Conservation (phyloP, 2,113 vertebrate species). For the Bambusicola thoracicus region DNA sequence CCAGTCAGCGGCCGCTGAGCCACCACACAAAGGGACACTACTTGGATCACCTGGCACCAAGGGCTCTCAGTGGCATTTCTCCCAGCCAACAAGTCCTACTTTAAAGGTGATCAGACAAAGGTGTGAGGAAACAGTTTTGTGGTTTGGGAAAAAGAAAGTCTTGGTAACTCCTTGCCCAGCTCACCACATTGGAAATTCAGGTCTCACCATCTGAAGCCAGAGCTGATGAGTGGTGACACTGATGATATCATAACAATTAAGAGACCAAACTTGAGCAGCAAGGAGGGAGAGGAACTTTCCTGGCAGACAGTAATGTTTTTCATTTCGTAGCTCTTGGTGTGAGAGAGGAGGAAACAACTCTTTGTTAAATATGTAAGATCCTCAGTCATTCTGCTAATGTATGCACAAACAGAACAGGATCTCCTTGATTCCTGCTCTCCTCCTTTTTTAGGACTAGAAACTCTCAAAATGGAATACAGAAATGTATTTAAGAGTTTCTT, state of each 20-base stretch:
- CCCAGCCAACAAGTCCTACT: background rate
- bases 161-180: background rate
- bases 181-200: background rate
- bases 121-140: background rate
- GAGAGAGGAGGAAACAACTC: no score
- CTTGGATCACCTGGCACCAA: background rate
- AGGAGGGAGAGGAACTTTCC: background rate
- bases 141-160: background rate
- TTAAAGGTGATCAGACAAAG: background rate
- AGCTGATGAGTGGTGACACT: background rate
- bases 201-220: background rate
- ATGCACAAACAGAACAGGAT: constrained; percentile 23
- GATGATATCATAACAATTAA: background rate
- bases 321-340: no score
- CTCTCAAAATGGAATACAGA: background rate
- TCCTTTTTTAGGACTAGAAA: background rate
- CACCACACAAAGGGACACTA: background rate
- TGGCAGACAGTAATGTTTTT: background rate
- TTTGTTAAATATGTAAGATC: constrained; percentile 20
- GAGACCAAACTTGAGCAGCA: constrained; percentile 36
- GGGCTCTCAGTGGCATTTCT: background rate
- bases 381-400: background rate
- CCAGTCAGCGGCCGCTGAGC: background rate
- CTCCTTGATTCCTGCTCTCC: background rate
- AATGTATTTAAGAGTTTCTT: background rate